These are phyloP conservation scores for Buphagus erythrorhynchus DNA, from an alignment of 2,797 vertebrate species.

Conservation along the genomic window DNA sequence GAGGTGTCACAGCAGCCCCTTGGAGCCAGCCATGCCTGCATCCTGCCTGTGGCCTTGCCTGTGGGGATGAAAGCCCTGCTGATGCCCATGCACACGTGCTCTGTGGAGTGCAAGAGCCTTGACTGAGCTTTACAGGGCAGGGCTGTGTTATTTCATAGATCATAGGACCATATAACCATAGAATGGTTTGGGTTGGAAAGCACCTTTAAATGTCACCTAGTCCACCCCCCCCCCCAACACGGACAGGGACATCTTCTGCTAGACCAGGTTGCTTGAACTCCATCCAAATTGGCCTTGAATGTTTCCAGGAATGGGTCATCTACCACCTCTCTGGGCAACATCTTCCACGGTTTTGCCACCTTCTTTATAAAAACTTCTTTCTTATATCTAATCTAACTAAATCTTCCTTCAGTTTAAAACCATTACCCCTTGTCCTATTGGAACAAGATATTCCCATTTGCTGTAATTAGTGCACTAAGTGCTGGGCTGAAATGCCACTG, in stretches of 20 bases:
- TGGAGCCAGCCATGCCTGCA: not conserved
- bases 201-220: not conserved
- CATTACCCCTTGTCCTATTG: not conserved
- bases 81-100: rapidly evolving
- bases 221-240: rapidly evolving
- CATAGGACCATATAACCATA: not conserved
- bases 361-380: not conserved
- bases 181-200: not conserved
- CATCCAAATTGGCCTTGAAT: not conserved
- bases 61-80: not conserved
- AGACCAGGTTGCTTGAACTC: not conserved
- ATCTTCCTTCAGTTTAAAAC: not conserved
- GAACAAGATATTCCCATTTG: not conserved
- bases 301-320: not conserved
- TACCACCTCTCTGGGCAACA: not conserved
- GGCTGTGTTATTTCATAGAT: not conserved
- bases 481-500: not conserved
- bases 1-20: not conserved
- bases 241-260: not conserved
- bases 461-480: not conserved
- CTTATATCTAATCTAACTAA: not conserved
- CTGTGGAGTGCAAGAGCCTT: not conserved
- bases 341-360: not conserved
- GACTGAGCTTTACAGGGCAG: not conserved
- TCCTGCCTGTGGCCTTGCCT: not conserved